phyloP scores from a whole-genome alignment of 2,888 invertebrate species.

The Mechanitis mazaeus region DNA sequence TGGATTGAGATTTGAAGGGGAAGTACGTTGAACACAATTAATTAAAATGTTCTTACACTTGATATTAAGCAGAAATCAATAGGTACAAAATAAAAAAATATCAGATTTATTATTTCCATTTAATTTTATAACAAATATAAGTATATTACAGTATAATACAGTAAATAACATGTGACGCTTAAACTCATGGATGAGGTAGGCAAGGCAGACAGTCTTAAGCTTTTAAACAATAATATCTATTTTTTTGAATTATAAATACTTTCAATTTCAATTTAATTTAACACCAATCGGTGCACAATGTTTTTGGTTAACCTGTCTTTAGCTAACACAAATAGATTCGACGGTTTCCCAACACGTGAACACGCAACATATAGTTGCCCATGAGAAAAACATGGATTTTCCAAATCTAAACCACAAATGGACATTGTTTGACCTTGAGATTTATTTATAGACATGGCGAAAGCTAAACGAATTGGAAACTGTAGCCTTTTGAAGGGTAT shows the following conservation, averaged over 20 bases:
- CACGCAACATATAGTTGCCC: conserved; percentile 46
- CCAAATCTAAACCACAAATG: conserved; percentile 41
- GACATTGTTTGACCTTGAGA: conserved; percentile 45
- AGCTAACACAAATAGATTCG: conserved; percentile 33
- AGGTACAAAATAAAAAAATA: conserved; percentile 24
- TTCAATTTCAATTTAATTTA: conserved; percentile 32
- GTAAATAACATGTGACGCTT: conserved; percentile 30
- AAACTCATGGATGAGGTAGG: conserved; percentile 32
- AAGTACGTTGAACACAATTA: no score
- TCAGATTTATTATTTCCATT: conserved; percentile 15
- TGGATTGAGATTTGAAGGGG: no score
- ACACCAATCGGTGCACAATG: conserved; percentile 30
- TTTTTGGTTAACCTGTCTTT: conserved; percentile 32
- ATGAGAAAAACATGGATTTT: conserved; percentile 41
- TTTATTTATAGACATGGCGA: conserved; percentile 45
- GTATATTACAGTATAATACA: no score
- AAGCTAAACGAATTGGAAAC: conserved; percentile 26
- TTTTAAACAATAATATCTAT: conserved; percentile 28
- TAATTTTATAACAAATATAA: conserved; percentile 27
- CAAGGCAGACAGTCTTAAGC: conserved; percentile 27
- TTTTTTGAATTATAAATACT: conserved; percentile 32
- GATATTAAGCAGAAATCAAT: conserved; percentile 29
- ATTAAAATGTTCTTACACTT: conserved; percentile 11
- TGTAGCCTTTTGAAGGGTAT: no score
- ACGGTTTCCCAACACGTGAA: conserved; percentile 35